Conservation (phyloP, 2,888 invertebrate species). For the Tyria jacobaeae region DNA sequence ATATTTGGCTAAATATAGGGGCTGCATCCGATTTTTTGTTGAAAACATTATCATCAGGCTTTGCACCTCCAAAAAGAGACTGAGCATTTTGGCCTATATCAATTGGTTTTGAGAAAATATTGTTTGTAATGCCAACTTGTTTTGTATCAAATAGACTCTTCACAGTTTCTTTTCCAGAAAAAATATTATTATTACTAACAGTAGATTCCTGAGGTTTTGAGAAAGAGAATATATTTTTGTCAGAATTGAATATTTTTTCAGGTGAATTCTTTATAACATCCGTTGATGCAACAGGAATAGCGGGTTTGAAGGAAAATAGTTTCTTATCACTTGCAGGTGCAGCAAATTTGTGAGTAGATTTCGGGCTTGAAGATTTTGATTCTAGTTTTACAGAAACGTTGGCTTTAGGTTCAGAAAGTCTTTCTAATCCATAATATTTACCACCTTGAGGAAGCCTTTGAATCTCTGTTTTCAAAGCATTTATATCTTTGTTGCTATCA, state of each 20-base stretch:
- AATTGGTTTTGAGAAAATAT: constrained; percentile 50
- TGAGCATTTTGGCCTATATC: constrained; percentile 46
- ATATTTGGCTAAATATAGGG: constrained; percentile 44
- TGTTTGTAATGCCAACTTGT: constrained; percentile 31
- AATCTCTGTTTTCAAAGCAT: constrained; percentile 69
- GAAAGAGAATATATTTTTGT: constrained; percentile 72
- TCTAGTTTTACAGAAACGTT: constrained; percentile 60
- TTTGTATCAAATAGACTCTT: constrained; percentile 44
- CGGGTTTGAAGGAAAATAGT: constrained; percentile 75
- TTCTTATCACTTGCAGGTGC: constrained; percentile 48
- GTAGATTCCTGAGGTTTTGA: constrained; percentile 72
- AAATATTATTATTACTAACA: constrained; percentile 50
- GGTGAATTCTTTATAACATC: constrained; percentile 69
- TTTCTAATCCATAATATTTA: constrained; percentile 54
- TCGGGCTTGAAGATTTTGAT: constrained; percentile 52
- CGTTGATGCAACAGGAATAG: constrained; percentile 68
- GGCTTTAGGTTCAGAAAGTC: constrained; percentile 50
- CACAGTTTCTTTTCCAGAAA: constrained; percentile 49
- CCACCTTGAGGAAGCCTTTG: constrained; percentile 64
- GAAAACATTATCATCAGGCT: constrained; percentile 41
- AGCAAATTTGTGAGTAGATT: constrained; percentile 44
- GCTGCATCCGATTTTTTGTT: constrained; percentile 38
- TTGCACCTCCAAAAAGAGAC: constrained; percentile 47
- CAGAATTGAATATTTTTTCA: constrained; percentile 62
- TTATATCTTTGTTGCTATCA: constrained; percentile 77